These are phyloP conservation scores for Pogonomyrmex barbatus DNA, from an alignment of 1,140 invertebrate species.

Conservation along the genomic window DNA sequence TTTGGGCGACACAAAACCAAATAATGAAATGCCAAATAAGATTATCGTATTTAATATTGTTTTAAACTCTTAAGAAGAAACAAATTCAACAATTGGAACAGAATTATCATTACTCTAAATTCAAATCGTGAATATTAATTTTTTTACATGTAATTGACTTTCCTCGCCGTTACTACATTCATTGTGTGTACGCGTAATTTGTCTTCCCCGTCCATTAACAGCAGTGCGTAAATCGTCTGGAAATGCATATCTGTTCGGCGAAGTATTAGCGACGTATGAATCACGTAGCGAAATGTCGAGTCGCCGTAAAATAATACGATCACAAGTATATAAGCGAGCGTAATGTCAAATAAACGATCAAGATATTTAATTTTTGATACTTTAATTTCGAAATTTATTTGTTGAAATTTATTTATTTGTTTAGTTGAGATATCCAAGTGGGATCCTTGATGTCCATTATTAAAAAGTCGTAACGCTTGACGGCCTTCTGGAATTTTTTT, in stretches of 20 bases:
- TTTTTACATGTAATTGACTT: conserved; percentile 20
- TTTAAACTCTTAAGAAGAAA: background rate
- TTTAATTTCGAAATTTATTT: background rate
- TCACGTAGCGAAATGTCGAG: conserved; percentile 41
- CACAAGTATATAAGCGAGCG: conserved; percentile 15
- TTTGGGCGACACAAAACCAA: background rate
- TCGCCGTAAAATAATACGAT: conserved; percentile 53
- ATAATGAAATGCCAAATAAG: background rate
- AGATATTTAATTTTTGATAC: background rate
- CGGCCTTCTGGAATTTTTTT: background rate
- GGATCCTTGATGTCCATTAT: background rate
- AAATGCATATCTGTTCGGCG: conserved; percentile 35
- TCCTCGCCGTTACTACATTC: background rate
- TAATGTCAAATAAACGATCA: background rate
- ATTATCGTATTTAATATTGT: background rate
- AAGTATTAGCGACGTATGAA: conserved; percentile 37
- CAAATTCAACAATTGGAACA: background rate
- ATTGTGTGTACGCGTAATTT: conserved; percentile 18
- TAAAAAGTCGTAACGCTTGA: background rate
- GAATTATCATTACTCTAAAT: background rate
- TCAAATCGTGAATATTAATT: background rate
- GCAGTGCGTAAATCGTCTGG: conserved; percentile 32
- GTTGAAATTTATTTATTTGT: background rate
- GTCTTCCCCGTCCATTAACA: conserved; percentile 21
- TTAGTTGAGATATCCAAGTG: background rate